These are phyloP conservation scores for Chlamydotis undulata DNA, from an alignment of 2,113 vertebrate species.

Conservation along the genomic window DNA sequence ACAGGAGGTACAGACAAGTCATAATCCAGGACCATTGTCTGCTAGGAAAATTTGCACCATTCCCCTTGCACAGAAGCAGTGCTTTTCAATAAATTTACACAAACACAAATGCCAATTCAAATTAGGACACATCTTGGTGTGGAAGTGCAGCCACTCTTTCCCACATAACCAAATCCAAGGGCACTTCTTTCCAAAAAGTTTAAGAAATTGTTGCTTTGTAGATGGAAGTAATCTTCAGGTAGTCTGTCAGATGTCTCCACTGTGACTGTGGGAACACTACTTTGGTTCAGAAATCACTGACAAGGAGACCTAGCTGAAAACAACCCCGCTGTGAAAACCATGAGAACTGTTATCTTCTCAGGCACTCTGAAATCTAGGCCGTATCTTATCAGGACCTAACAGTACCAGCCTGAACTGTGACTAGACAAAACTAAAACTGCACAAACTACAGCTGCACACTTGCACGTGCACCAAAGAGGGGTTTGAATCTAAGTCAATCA, in stretches of 20 bases:
- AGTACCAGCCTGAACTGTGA: neutral
- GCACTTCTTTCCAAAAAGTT: neutral
- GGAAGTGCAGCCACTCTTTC: neutral
- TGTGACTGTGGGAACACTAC: too few relatives aligned
- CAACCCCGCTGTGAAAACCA: neutral
- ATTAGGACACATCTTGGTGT: neutral
- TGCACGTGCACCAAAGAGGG: neutral
- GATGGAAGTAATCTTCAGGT: neutral
- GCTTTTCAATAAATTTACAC: neutral
- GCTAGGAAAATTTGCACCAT: neutral
- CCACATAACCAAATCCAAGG: neutral
- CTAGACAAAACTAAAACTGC: neutral
- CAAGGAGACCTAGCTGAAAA: neutral
- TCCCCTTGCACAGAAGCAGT: neutral
- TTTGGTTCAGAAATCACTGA: too few relatives aligned
- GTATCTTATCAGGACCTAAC: neutral
- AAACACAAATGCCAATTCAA: neutral
- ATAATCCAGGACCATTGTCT: neutral
- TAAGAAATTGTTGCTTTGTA: neutral
- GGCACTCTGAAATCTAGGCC: too few relatives aligned
- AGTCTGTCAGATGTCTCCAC: too few relatives aligned
- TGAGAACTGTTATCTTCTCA: neutral
- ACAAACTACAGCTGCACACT: neutral
- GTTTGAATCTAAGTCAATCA: neutral
- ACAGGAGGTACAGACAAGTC: neutral